A percentile compares a stretch with the other conserved stretches of the same genome.
Conservation (phyloP, 2,888 invertebrate genomes). For the Digitonthophagus gazella region DNA sequence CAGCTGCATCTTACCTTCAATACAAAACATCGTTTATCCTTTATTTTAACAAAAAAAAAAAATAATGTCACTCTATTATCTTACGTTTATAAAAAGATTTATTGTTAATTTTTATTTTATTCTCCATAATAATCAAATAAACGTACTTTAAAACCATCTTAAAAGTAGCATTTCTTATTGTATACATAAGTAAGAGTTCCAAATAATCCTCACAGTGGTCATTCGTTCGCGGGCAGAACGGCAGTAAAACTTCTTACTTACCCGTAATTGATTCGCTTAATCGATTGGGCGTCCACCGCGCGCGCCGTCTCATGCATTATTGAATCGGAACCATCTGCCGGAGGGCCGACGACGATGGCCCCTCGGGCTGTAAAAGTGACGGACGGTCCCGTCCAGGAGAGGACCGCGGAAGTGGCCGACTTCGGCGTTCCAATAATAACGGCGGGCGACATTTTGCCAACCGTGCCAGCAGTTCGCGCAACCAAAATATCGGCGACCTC, state of each 20-base stretch:
- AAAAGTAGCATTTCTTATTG: no score
- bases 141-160: no score
- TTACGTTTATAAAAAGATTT: no score
- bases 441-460: not conserved
- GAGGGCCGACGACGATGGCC: no score
- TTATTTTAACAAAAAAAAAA: no score
- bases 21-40: not conserved
- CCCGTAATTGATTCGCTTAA: constrained; percentile 5
- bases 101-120: no score
- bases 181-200: no score
- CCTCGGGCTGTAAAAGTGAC: constrained; percentile 1
- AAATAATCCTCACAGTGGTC: not conserved
- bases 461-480: not conserved
- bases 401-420: not conserved
- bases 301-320: not conserved
- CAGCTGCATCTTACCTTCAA: not conserved
- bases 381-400: no score
- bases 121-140: no score
- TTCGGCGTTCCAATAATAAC: not conserved
- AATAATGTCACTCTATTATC: no score
- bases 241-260: constrained; percentile 7
- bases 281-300: not conserved
- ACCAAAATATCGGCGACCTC: not conserved
- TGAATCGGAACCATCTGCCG: constrained; percentile 7
- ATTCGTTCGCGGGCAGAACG: not conserved